Conservation (phyloP, 2,113 vertebrate species). For the Albula glossodonta region DNA sequence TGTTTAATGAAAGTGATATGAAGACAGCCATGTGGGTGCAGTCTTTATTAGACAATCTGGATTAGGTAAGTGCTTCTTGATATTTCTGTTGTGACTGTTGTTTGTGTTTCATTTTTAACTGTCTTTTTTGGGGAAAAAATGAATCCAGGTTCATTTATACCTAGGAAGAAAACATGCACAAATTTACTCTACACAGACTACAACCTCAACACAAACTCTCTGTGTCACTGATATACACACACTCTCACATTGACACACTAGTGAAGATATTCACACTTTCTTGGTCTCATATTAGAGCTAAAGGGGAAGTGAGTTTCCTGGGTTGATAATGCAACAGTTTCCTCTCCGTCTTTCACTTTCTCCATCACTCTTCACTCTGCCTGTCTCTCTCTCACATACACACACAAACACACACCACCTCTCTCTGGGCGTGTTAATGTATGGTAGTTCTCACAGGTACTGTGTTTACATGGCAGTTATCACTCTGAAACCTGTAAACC, state of each 20-base stretch:
- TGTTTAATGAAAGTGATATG: too few species aligned
- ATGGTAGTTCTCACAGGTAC: neutral
- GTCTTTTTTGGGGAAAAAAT: too few species aligned
- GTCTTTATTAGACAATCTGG: too few species aligned
- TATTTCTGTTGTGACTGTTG: too few species aligned
- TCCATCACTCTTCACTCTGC: constrained; percentile 6
- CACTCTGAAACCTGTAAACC: neutral
- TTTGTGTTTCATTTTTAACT: too few species aligned
- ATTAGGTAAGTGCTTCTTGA: too few species aligned
- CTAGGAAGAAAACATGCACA: too few species aligned
- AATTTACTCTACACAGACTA: neutral
- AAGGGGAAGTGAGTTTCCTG: constrained; percentile 47
- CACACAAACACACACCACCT: neutral
- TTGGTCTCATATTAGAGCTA: constrained; percentile 10
- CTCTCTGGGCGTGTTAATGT: neutral
- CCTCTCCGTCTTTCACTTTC: constrained; percentile 19
- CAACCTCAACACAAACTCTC: neutral
- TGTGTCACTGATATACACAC: neutral
- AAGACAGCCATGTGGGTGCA: too few species aligned
- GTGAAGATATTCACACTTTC: neutral
- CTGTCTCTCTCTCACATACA: constrained; percentile 11
- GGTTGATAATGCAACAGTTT: constrained; percentile 41
- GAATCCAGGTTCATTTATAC: too few species aligned
- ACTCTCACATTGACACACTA: neutral
- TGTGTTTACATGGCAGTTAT: neutral